Evolutionary conservation across 2,888 invertebrate species (phyloP).

Genomic region (Lasioglossum oenotherae): DNA sequence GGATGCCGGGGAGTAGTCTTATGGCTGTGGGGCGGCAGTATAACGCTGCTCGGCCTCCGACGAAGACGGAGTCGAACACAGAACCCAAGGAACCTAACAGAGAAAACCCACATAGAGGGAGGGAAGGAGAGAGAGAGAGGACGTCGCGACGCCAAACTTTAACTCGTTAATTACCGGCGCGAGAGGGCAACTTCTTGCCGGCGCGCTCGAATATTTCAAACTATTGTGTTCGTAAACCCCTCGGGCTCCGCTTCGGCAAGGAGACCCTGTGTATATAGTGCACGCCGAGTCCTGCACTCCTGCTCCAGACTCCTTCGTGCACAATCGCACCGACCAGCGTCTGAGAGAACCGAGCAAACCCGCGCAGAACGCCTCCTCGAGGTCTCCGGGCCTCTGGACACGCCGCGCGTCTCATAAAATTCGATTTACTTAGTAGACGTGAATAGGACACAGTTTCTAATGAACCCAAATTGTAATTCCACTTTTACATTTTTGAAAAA

Average conservation of each 20-base stretch:
- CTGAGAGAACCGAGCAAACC: slow-evolving; percentile 6
- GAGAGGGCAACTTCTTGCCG: slow-evolving; percentile 81
- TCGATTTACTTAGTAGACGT: too few species aligned
- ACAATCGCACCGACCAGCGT: slow-evolving; percentile 50
- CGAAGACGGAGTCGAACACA: slow-evolving; percentile 38
- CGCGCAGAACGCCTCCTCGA: neutral
- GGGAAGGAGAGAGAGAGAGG: slow-evolving; percentile 59
- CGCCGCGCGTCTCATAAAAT: neutral
- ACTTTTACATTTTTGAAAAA: too few species aligned
- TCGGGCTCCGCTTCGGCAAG: slow-evolving; percentile 78
- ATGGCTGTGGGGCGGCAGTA: slow-evolving; percentile 67
- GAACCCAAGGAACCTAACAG: slow-evolving; percentile 52
- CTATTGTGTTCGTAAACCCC: slow-evolving; percentile 83
- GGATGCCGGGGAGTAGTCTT: slow-evolving; percentile 81
- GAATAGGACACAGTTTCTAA: too few species aligned
- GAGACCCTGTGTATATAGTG: slow-evolving; percentile 65
- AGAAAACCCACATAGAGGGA: slow-evolving; percentile 34
- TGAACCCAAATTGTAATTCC: too few species aligned
- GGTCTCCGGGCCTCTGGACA: neutral
- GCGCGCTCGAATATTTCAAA: slow-evolving; percentile 84
- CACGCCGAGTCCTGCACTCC: slow-evolving; percentile 62
- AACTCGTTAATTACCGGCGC: slow-evolving; percentile 84
- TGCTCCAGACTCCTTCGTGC: slow-evolving; percentile 62
- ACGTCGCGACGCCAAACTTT: slow-evolving; percentile 84
- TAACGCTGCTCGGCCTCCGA: slow-evolving; percentile 30